Evolutionary conservation across 2,113 vertebrate genomes (phyloP).

Genomic region (Symphodus melops): DNA sequence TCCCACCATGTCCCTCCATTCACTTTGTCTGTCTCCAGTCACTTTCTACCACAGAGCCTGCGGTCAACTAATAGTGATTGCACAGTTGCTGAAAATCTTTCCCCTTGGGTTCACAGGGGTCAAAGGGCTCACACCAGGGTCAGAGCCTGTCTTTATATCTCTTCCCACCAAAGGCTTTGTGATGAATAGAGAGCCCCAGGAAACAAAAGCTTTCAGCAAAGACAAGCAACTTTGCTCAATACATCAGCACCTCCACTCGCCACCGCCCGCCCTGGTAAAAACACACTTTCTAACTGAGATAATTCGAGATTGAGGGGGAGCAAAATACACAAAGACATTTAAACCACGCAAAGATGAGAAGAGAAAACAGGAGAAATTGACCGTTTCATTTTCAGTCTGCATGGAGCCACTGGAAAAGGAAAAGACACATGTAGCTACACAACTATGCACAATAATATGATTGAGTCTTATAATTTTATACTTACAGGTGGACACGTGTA

Average conservation of each 20-base stretch:
- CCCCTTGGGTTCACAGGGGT: constrained; percentile 92
- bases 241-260: constrained; percentile 92
- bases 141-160: constrained; percentile 87
- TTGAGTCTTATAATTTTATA: constrained; percentile 1
- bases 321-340: constrained; percentile 54
- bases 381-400: constrained; percentile 44
- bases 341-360: constrained; percentile 47
- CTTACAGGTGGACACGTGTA: constrained; percentile 9
- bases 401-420: constrained; percentile 5
- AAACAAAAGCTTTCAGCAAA: constrained; percentile 92
- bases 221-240: constrained; percentile 92
- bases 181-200: constrained; percentile 92
- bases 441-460: background rate
- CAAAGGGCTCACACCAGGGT: constrained; percentile 94
- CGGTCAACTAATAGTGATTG: constrained; percentile 84
- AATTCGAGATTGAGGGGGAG: constrained; percentile 50
- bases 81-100: constrained; percentile 90
- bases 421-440: constrained; percentile 1
- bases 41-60: constrained; percentile 84
- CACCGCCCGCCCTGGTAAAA: constrained; percentile 81
- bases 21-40: constrained; percentile 78
- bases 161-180: constrained; percentile 96
- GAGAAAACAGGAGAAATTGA: constrained; percentile 40
- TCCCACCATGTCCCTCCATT: constrained; percentile 92
- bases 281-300: constrained; percentile 87